Base-by-base conservation (phyloP, 2,888 invertebrate species). In the Dyspetes luteomarginatus region DNA sequence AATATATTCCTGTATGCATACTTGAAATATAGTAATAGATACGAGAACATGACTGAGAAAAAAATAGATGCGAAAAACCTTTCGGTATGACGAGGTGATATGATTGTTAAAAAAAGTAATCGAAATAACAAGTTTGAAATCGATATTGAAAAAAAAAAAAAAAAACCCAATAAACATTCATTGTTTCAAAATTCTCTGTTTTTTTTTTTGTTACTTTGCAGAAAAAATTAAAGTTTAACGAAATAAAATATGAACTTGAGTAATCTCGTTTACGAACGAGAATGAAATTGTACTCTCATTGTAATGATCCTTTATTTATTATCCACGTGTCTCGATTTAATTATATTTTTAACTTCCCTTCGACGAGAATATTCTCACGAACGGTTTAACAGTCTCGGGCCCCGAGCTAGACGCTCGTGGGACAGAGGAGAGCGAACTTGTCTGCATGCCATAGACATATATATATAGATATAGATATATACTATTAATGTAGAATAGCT, bases 291-390 rank as follows among this genome's bases (percentile, higher is more conserved):
- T 36, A 12, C 2, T 36, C 12, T 36, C 1, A 48, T 48, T 48
- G 48, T 17, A 3, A 15, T 26, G 7, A 7, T 3, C 19, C 26
- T 50, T 30, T 36, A 36, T 36, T 36, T 36, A n/a, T 9, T 12
- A 36, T 36, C 36, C 12, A 9, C 9, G 36, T 3, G 22, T 65
- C 22, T 50, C 28, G 4, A 50, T 78, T 68, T 50, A 72, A 72
- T 78, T 56, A 71, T 41, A 72, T 60, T 71, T 72, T 22, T n/a
- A n/a, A 17, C 26, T 71, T 58, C 43, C 28, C 24, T 78, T 55
- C 52, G 62, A 62, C 41, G 67, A 60, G 67, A 52, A 65, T 67
- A 41, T 72, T 67, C 72, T 67, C 67, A 78, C 73, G 73, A 45
- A 45, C 9, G 36, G 67, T 68, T 78, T 67, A 64, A 58, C 58